Evolutionary conservation across 2,888 invertebrate genomes (phyloP).

Genomic region (Tineola bisselliella): DNA sequence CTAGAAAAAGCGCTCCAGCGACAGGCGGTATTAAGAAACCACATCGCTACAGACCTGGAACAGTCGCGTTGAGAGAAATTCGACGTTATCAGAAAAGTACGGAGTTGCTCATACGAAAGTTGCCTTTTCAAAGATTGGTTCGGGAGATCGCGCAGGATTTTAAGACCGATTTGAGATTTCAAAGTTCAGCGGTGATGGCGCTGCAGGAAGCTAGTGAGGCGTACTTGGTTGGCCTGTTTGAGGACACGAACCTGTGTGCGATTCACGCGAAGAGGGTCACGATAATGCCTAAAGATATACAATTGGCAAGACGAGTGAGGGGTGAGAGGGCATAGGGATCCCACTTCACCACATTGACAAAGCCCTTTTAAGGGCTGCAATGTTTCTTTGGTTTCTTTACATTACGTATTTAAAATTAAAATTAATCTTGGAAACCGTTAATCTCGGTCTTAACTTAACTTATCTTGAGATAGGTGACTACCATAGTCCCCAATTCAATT

Average conservation of each 20-base stretch:
- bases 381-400: conserved; percentile 20
- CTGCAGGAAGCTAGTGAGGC: conserved; percentile 71
- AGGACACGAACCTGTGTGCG: conserved; percentile 81
- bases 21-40: conserved; percentile 80
- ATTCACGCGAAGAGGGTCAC: conserved; percentile 71
- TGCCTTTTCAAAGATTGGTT: conserved; percentile 78
- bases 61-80: conserved; percentile 76
- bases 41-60: conserved; percentile 75
- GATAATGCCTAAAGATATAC: conserved; percentile 53
- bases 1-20: conserved; percentile 76
- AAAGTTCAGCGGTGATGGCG: conserved; percentile 76
- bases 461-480: no score
- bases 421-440: no score
- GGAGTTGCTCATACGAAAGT: conserved; percentile 74
- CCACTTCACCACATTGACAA: conserved; percentile 32
- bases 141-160: conserved; percentile 80
- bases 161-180: conserved; percentile 76
- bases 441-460: no score
- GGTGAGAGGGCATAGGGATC: conserved; percentile 40
- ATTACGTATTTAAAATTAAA: no score
- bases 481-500: no score
- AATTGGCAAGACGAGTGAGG: conserved; percentile 43
- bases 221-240: conserved; percentile 75
- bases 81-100: conserved; percentile 79
- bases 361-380: conserved; percentile 58